These are phyloP conservation scores for Botrylloides violaceus DNA, from an alignment of 23 tunicate species.

Conservation along the genomic window DNA sequence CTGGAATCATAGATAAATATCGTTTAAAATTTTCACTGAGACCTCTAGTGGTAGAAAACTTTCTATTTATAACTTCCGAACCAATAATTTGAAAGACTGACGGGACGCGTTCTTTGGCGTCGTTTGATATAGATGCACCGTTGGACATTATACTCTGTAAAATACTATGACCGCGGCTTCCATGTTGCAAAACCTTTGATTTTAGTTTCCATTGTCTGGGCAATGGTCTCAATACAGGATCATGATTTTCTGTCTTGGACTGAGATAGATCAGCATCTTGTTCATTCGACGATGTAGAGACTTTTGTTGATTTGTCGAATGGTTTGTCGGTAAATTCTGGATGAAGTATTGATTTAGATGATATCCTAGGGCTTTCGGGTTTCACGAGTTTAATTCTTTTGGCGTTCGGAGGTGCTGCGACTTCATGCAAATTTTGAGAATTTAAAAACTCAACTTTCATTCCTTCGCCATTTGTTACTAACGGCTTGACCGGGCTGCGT, in stretches of 20 bases:
- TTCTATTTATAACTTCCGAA: not conserved
- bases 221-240: not conserved
- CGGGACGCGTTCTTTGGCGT: not conserved
- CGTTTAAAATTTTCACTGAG: not conserved
- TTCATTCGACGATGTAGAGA: not conserved
- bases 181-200: not conserved
- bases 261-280: no score
- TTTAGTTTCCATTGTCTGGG: not conserved
- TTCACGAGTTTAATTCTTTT: conserved; percentile 15
- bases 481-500: not conserved
- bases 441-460: not conserved
- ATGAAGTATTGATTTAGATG: not conserved
- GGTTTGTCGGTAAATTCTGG: not conserved
- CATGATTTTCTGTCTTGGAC: not conserved
- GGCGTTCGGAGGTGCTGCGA: not conserved
- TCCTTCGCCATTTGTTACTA: not conserved
- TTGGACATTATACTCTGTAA: not conserved
- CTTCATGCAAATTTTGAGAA: not conserved
- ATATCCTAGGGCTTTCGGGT: conserved; percentile 21
- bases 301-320: not conserved
- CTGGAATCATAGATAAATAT: not conserved
- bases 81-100: not conserved
- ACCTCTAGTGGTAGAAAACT: not conserved
- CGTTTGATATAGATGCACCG: not conserved
- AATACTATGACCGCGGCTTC: not conserved